Evolutionary conservation across 2,797 vertebrate species (phyloP).

Genomic region (Sphenodon punctatus): DNA sequence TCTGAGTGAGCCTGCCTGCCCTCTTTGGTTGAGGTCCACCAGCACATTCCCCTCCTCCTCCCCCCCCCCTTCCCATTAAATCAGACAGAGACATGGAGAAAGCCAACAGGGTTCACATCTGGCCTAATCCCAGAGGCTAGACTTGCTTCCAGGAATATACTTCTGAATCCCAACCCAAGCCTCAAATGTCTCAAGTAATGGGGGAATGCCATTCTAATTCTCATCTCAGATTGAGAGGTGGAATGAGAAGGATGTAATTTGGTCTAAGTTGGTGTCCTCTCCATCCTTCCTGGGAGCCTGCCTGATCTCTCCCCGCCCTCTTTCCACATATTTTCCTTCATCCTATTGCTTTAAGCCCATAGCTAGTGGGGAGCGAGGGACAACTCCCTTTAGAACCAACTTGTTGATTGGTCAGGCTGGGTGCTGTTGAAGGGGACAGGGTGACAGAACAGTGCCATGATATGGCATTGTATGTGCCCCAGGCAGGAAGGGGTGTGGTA

Average conservation of each 20-base stretch:
- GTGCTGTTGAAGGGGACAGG: rapidly evolving
- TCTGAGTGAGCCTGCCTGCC: neutral
- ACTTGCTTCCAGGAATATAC: slow-evolving; percentile 20
- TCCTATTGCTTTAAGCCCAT: neutral
- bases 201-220: neutral
- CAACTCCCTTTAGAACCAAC: neutral
- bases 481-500: too few species aligned
- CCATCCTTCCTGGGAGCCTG: neutral
- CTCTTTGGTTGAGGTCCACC: neutral
- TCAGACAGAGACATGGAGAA: neutral
- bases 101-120: neutral
- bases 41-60: too few species aligned
- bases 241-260: slow-evolving; percentile 3
- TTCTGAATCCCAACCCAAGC: slow-evolving; percentile 26
- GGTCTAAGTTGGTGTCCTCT: neutral
- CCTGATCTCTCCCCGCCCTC: neutral
- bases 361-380: neutral
- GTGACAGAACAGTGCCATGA: too few species aligned
- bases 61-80: neutral
- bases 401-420: neutral
- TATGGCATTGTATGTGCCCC: too few species aligned
- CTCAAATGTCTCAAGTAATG: neutral
- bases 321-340: too few species aligned
- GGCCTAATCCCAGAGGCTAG: neutral
- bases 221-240: neutral